phyloP scores from a whole-genome alignment of 2,888 invertebrate genomes.

The Drosophila sordidapex region DNA sequence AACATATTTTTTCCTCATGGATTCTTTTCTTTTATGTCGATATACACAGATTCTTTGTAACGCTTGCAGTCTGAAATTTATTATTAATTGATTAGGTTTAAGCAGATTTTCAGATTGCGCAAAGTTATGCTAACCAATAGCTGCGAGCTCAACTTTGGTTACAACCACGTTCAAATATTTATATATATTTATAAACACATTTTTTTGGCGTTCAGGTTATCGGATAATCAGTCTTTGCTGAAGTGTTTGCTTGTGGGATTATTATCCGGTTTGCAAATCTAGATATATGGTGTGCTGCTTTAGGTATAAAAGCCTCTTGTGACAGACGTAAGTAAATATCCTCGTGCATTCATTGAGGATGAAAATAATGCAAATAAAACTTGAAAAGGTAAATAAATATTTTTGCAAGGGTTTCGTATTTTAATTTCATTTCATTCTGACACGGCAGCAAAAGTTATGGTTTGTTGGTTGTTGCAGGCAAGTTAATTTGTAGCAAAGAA shows the following conservation, averaged over 20 bases:
- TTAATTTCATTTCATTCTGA: neutral
- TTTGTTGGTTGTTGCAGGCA: slow-evolving; percentile 24
- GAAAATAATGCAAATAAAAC: neutral
- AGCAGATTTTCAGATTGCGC: slow-evolving; percentile 60
- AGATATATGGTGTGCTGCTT: slow-evolving; percentile 3
- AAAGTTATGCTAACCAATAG: slow-evolving; percentile 35
- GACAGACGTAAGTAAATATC: neutral
- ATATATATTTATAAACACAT: neutral
- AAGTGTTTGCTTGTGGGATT: slow-evolving; percentile 6
- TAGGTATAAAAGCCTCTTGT: neutral
- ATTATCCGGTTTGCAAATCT: neutral
- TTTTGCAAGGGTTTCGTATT: neutral
- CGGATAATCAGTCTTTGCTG: slow-evolving; percentile 27
- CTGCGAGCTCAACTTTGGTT: slow-evolving; percentile 1
- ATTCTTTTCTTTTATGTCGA: slow-evolving; percentile 24
- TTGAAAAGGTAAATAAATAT: neutral
- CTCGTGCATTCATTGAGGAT: neutral
- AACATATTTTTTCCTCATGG: slow-evolving; percentile 9
- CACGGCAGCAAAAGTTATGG: neutral
- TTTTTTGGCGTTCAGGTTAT: neutral
- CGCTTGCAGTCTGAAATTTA: slow-evolving; percentile 66
- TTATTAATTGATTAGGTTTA: slow-evolving; percentile 80
- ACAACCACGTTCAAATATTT: slow-evolving; percentile 1
- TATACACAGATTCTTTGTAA: slow-evolving; percentile 21
- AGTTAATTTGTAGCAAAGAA: slow-evolving; percentile 49